Conservation (phyloP, 2,888 invertebrate genomes). For the Eupithecia pulchellata region DNA sequence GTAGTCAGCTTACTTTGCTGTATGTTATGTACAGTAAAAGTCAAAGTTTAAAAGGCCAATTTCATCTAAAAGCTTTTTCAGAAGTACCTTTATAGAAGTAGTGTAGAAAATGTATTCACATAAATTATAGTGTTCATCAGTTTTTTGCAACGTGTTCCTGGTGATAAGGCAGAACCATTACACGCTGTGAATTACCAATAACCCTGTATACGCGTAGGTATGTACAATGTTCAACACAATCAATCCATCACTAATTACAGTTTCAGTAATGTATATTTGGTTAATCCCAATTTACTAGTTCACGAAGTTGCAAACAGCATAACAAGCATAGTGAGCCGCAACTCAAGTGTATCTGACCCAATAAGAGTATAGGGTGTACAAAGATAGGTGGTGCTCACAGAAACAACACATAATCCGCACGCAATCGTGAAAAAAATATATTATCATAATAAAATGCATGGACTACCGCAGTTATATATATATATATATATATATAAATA, state of each 20-base stretch:
- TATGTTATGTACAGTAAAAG: neutral
- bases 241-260: neutral
- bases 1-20: neutral
- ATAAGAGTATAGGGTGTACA: neutral
- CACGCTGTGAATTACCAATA: no score
- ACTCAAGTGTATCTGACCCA: conserved; percentile 5
- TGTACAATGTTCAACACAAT: neutral
- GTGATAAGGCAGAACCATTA: no score
- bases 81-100: neutral
- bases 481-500: no score
- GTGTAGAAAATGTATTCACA: no score
- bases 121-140: no score
- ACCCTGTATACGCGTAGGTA: no score
- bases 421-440: neutral
- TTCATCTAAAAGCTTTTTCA: neutral
- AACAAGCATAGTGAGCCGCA: neutral
- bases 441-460: no score
- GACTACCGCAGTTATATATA: no score
- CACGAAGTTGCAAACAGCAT: neutral
- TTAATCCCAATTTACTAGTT: conserved; percentile 5
- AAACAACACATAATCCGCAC: neutral
- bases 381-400: neutral
- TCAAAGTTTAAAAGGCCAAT: neutral
- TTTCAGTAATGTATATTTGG: neutral
- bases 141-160: no score